A percentile compares a stretch with the other conserved stretches of the same genome.
Evolutionary conservation across 2,113 vertebrate species (phyloP).

Genomic region (Smithornis capensis): DNA sequence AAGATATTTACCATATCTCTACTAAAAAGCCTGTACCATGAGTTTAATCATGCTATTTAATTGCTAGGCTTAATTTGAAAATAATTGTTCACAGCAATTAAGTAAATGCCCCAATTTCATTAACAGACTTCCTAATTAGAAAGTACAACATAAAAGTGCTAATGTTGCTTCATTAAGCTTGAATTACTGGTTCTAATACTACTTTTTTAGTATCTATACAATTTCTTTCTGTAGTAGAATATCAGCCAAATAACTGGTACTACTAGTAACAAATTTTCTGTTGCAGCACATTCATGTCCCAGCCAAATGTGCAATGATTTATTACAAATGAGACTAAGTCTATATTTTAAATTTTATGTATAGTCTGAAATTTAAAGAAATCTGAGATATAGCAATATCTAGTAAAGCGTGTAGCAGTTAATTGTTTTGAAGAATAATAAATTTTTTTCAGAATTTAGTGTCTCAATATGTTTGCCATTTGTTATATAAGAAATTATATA

Average conservation of each 20-base stretch:
- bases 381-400: slow-evolving; percentile 3
- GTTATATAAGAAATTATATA: background rate
- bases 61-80: slow-evolving; percentile 78
- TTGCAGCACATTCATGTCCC: background rate
- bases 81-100: slow-evolving; percentile 83
- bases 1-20: slow-evolving; percentile 49
- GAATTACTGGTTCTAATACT: slow-evolving; percentile 74
- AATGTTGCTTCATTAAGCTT: slow-evolving; percentile 79
- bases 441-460: slow-evolving; percentile 43
- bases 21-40: slow-evolving; percentile 54
- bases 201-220: slow-evolving; percentile 60
- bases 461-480: background rate
- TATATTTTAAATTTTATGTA: slow-evolving; percentile 29
- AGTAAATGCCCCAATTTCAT: slow-evolving; percentile 80
- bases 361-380: background rate
- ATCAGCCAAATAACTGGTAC: slow-evolving; percentile 59
- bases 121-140: slow-evolving; percentile 81
- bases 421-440: slow-evolving; percentile 30
- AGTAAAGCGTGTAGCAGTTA: slow-evolving; percentile 26
- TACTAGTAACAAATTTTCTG: slow-evolving; percentile 15
- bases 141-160: slow-evolving; percentile 76
- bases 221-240: slow-evolving; percentile 39
- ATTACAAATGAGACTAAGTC: slow-evolving; percentile 4
- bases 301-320: slow-evolving; percentile 16
- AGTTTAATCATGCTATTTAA: slow-evolving; percentile 77